Percentiles rank a stretch among this genome's conserved stretches.
Conservation (phyloP, 2,797 vertebrate species). For the Linurgus olivaceus region DNA sequence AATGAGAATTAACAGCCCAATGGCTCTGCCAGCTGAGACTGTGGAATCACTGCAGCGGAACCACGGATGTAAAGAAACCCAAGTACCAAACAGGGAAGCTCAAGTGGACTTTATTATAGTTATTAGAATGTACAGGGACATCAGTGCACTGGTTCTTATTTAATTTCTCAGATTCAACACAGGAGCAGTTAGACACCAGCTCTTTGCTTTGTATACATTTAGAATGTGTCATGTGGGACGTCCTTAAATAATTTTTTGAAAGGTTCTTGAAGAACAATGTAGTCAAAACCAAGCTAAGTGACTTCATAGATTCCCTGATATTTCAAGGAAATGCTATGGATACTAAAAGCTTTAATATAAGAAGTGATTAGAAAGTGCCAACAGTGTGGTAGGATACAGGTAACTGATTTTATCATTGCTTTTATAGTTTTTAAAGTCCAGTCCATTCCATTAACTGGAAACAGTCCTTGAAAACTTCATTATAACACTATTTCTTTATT, state of each 20-base stretch:
- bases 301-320: neutral
- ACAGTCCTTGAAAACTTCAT: slow-evolving; percentile 47
- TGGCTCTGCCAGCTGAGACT: neutral
- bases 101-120: slow-evolving; percentile 68
- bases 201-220: neutral
- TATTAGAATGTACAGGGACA: slow-evolving; percentile 55
- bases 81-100: neutral
- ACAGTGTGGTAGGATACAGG: neutral
- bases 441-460: slow-evolving; percentile 51
- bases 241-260: neutral
- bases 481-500: slow-evolving; percentile 54
- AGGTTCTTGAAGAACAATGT: neutral
- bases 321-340: neutral
- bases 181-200: slow-evolving; percentile 4
- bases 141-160: slow-evolving; percentile 40
- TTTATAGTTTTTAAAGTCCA: slow-evolving; percentile 7
- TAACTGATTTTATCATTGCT: neutral
- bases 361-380: slow-evolving; percentile 28
- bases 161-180: neutral
- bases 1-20: neutral
- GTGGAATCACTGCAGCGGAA: neutral
- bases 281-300: neutral
- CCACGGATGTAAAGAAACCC: neutral
- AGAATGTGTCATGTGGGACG: neutral
- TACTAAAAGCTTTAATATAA: neutral